Percentiles rank a stretch among this genome's conserved stretches.
Conservation (phyloP, 2,113 vertebrate species). For the Psilopsiagon aymara region DNA sequence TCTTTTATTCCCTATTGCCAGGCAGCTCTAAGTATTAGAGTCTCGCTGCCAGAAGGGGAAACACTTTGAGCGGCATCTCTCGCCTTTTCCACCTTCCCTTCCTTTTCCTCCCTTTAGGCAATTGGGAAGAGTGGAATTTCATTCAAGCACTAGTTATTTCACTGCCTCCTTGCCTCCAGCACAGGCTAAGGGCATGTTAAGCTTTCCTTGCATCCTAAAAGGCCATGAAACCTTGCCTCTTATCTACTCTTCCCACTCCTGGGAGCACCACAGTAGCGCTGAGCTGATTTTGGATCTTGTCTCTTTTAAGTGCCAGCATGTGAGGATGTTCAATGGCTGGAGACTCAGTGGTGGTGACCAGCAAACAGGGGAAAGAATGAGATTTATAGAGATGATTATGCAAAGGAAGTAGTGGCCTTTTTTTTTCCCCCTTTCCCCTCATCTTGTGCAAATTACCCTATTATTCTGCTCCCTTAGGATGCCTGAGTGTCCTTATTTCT, state of each 20-base stretch:
- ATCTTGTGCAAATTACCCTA: slow-evolving; percentile 80
- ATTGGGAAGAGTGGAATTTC: background rate
- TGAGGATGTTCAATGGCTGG: fast-evolving
- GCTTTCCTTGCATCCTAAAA: background rate
- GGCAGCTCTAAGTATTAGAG: background rate
- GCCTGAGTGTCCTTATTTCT: slow-evolving; percentile 79
- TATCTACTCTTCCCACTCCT: background rate
- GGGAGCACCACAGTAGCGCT: fast-evolving
- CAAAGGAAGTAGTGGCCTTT: slow-evolving; percentile 56
- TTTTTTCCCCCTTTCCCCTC: slow-evolving; percentile 63
- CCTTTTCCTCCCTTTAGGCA: background rate
- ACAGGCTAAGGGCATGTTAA: background rate
- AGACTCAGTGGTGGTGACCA: background rate
- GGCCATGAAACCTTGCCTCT: background rate
- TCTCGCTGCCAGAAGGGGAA: background rate
- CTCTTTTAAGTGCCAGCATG: background rate
- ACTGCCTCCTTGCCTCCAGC: background rate
- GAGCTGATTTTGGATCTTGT: background rate
- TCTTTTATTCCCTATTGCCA: background rate
- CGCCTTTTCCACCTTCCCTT: background rate
- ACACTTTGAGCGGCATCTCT: background rate
- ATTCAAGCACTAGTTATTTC: background rate
- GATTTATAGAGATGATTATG: slow-evolving; percentile 69
- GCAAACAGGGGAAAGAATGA: slow-evolving; percentile 49
- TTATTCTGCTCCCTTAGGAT: slow-evolving; percentile 81